phyloP scores from a whole-genome alignment of 2,113 vertebrate species.

The Centropristis striata region DNA sequence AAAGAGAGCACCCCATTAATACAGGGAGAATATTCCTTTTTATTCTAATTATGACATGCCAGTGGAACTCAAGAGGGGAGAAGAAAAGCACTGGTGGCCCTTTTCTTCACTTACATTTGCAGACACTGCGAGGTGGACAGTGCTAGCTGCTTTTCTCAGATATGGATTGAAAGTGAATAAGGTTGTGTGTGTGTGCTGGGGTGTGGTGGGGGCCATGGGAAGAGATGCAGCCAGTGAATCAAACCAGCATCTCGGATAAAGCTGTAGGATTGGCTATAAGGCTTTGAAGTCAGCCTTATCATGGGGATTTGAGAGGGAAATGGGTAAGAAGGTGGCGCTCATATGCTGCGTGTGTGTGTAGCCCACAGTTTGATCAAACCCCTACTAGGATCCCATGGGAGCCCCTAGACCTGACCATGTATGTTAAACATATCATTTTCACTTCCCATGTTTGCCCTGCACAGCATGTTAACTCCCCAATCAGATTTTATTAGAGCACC shows the following conservation, averaged over 20 bases:
- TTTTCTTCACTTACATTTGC: conserved; percentile 21
- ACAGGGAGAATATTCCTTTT: conserved; percentile 78
- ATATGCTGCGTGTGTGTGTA: conserved; percentile 62
- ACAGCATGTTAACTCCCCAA: conserved; percentile 50
- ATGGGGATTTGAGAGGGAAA: conserved; percentile 65
- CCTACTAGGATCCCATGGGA: conserved; percentile 51
- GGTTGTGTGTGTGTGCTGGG: conserved; percentile 5
- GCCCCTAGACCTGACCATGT: conserved; percentile 65
- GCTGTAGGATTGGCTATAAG: conserved; percentile 71
- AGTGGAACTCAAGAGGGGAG: conserved; percentile 36
- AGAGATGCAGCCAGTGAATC: conserved; percentile 70
- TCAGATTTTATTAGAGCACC: conserved; percentile 51
- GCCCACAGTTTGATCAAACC: conserved; percentile 72
- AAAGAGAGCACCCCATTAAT: conserved; percentile 59
- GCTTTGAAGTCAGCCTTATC: conserved; percentile 81
- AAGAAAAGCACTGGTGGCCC: conserved; percentile 52
- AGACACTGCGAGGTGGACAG: conserved; percentile 35
- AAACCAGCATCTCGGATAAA: conserved; percentile 76
- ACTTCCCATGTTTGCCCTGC: conserved; percentile 57
- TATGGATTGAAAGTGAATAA: conserved; percentile 31
- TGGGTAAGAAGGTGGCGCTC: conserved; percentile 68
- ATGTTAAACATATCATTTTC: conserved; percentile 79
- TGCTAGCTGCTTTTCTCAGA: conserved; percentile 30
- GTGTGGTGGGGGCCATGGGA: conserved; percentile 66
- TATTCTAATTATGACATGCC: conserved; percentile 70